Evolutionary conservation across 2,797 vertebrate genomes (phyloP).

Genomic region (Takifugu rubripes): DNA sequence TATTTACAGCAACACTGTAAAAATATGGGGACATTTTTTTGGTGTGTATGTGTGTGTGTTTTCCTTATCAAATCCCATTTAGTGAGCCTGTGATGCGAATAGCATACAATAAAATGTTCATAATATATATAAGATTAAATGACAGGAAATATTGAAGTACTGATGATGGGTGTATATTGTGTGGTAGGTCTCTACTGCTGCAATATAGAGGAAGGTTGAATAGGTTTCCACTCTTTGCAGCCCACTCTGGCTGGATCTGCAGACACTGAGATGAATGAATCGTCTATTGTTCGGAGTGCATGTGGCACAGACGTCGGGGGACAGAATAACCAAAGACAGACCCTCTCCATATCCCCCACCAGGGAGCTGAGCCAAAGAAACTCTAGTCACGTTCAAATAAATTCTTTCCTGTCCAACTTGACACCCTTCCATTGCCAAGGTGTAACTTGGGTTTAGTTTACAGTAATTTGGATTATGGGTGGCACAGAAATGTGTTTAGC

Average conservation of each 20-base stretch:
- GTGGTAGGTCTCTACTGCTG: constrained; percentile 4
- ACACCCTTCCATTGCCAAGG: constrained; percentile 70
- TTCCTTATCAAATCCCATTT: too few relatives aligned
- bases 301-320: constrained; percentile 58
- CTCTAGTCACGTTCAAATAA: constrained; percentile 72
- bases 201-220: constrained; percentile 1
- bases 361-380: constrained; percentile 64
- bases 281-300: constrained; percentile 68
- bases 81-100: too few relatives aligned
- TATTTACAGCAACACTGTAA: too few relatives aligned
- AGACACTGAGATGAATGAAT: constrained; percentile 65
- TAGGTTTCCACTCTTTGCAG: constrained; percentile 34
- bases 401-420: constrained; percentile 73
- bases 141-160: too few relatives aligned
- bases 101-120: too few relatives aligned
- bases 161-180: too few relatives aligned
- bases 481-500: constrained; percentile 66
- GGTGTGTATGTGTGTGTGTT: not conserved
- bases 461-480: constrained; percentile 71
- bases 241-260: constrained; percentile 24
- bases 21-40: too few relatives aligned
- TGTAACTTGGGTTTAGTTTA: constrained; percentile 65
- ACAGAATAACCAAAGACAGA: constrained; percentile 65
- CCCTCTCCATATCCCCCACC: constrained; percentile 61
- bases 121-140: too few relatives aligned